Conservation (phyloP, 2,113 vertebrate genomes). For the Entelurus aequoreus region DNA sequence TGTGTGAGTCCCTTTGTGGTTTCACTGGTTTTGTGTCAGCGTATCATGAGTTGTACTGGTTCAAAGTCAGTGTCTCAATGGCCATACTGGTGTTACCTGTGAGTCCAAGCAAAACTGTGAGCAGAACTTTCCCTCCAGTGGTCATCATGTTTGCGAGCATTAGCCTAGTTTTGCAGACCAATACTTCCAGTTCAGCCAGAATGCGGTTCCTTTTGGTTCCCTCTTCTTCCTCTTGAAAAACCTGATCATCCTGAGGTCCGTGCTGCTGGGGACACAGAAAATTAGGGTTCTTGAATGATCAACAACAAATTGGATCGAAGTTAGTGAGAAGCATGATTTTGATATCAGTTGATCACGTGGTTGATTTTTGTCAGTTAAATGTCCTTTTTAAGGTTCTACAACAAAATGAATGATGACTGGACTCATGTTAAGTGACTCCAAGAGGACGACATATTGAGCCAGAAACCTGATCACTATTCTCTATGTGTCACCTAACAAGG, state of each 20-base stretch:
- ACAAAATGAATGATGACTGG: constrained; percentile 9
- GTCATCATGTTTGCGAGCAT: constrained; percentile 84
- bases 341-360: neutral
- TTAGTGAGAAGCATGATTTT: neutral
- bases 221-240: constrained; percentile 50
- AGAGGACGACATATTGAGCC: constrained; percentile 20
- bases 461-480: constrained; percentile 26
- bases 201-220: constrained; percentile 74
- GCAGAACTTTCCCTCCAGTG: constrained; percentile 85
- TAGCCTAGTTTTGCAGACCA: constrained; percentile 80
- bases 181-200: constrained; percentile 75
- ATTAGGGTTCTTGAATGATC: constrained; percentile 73
- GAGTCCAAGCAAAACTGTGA: constrained; percentile 84
- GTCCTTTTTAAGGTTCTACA: too few relatives aligned
- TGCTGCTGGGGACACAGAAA: constrained; percentile 45
- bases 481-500: constrained; percentile 18
- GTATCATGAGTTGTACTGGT: too few relatives aligned
- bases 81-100: constrained; percentile 25
- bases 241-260: constrained; percentile 37
- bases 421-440: constrained; percentile 22
- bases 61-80: neutral
- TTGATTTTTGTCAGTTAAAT: too few relatives aligned
- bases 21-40: neutral
- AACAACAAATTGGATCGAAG: constrained; percentile 50
- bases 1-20: neutral